A percentile compares a stretch with the other conserved stretches of the same genome.
These are phyloP conservation scores for Lamprotornis superbus DNA, from an alignment of 2,113 vertebrate genomes.

Conservation along the genomic window DNA sequence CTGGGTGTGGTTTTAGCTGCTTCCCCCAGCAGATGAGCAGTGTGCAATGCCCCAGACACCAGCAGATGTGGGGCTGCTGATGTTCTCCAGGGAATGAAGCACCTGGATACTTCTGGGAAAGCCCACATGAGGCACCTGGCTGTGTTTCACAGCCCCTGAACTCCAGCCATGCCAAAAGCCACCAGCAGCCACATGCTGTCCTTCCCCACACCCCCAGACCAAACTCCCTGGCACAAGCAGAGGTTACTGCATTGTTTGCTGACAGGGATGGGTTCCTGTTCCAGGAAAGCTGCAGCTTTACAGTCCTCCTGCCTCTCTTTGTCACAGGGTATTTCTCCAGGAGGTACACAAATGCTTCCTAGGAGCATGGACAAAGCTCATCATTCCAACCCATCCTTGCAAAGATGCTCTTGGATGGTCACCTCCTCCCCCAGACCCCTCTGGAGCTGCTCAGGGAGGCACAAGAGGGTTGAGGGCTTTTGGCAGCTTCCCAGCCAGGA, in stretches of 20 bases:
- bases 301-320: neutral
- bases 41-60: neutral
- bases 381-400: neutral
- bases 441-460: rapidly evolving
- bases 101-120: neutral
- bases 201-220: neutral
- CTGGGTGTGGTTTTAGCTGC: neutral
- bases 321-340: rapidly evolving
- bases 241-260: neutral
- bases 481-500: neutral
- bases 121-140: rapidly evolving
- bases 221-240: rapidly evolving
- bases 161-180: neutral
- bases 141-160: neutral
- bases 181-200: rapidly evolving
- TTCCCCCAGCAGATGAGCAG: neutral
- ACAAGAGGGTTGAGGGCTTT: neutral
- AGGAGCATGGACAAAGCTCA: neutral
- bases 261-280: neutral
- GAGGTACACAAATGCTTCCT: neutral
- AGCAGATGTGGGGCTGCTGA: neutral
- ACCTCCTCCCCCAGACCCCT: neutral
- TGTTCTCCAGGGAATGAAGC: neutral
- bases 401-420: neutral
- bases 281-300: neutral